Evolutionary conservation across 2,888 invertebrate species (phyloP), one percentile per base, ranked within the genome.

Genomic region (Enoplolaimus lenunculus): DNA sequence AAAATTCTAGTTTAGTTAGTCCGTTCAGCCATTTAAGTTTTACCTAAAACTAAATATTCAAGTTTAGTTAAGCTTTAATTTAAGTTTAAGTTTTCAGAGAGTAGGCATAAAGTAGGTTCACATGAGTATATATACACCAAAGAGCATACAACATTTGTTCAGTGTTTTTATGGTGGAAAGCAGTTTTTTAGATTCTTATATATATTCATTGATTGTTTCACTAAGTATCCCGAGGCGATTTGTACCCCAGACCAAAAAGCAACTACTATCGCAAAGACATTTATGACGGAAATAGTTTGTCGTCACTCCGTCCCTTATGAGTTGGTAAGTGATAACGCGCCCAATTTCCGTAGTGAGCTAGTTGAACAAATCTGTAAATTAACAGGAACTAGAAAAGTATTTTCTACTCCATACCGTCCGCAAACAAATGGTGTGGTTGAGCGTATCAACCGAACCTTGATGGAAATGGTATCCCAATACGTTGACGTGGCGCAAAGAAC

Each of bases 341-440:
- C 64, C 7, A 62, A 62, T 26, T 62, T 62, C 7, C 28, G 29
- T 3, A 29, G 29, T 28, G 29, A 28, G 30, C 30, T 62, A 62
- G 29, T 62, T 3, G 30, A 62, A 29, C 28, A 62, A 62, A 62
- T 62, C 30, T 62, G 64, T 29, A 3, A n/a, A n/a, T 62, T 62
- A 62, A 28, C 28, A 7, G 64, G 64, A 7, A 62, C 64, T 29
- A 3, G 30, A 62, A 62, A 62, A 26, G 30, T 62, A 13, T 62
- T 62, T n/a, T 16, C 64, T 3, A 62, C 64, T 28, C 28, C 64
- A 62, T 62, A 62, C n/a, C 64, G 30, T 29, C 64, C 64, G 3
- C 64, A 62, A n/a, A 62, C 64, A 26, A 29, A 62, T 62, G 64
- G 64, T 29, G 7, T 62, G 13, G 64, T 62, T 26, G 64, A 62